Conservation (phyloP, 2,888 invertebrate genomes). For the Melitaea athalia region DNA sequence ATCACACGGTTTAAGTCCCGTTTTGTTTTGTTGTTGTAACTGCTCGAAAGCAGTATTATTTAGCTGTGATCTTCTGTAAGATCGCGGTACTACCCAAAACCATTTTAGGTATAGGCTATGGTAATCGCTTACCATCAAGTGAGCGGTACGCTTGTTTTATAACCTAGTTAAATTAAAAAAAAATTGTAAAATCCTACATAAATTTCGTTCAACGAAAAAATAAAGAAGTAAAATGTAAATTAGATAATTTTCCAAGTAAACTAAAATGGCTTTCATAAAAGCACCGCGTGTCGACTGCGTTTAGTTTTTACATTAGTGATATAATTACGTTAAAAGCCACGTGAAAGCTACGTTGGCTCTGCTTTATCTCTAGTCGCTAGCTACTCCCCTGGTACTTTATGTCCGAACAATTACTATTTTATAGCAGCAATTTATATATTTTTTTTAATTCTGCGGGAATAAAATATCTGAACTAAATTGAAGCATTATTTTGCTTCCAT, state of each 20-base stretch:
- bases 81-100: too few species aligned
- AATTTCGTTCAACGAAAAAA: not conserved
- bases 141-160: too few species aligned
- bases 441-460: not conserved
- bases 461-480: not conserved
- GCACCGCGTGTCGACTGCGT: not conserved
- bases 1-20: too few species aligned
- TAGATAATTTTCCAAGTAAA: constrained; percentile 4
- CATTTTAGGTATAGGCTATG: too few species aligned
- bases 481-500: too few species aligned
- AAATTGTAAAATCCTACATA: not conserved
- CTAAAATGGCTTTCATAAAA: not conserved
- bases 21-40: too few species aligned
- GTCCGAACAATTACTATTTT: not conserved
- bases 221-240: not conserved
- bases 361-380: constrained; percentile 16
- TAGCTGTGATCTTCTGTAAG: too few species aligned
- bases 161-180: too few species aligned
- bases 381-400: constrained; percentile 24
- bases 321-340: constrained; percentile 26
- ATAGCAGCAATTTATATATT: not conserved
- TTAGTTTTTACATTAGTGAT: constrained; percentile 22
- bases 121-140: too few species aligned
- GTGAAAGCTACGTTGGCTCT: constrained; percentile 22
- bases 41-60: too few species aligned